These are phyloP conservation scores for Yasuhikotakia modesta DNA, from an alignment of 2,797 vertebrate genomes.

Conservation along the genomic window DNA sequence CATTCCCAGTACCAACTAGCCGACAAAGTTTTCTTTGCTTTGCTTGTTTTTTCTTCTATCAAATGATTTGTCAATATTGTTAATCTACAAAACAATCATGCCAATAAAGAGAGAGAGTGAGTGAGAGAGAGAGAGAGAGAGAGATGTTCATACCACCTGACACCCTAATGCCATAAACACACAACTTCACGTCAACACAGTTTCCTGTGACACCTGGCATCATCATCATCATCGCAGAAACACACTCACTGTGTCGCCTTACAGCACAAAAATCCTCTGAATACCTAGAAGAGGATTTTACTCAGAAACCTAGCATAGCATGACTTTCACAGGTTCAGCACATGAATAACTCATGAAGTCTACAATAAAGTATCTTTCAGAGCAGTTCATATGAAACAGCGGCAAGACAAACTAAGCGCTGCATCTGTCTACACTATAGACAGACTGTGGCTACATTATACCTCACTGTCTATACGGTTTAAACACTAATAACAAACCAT, in stretches of 20 bases:
- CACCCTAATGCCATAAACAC: slow-evolving; percentile 38
- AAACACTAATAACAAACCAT: too few relatives aligned
- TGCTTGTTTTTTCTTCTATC: not conserved
- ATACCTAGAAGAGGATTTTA: slow-evolving; percentile 19
- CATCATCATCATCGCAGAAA: slow-evolving; percentile 30
- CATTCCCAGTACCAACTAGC: not conserved
- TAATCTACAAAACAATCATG: not conserved
- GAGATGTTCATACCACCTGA: slow-evolving; percentile 19
- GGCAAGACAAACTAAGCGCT: slow-evolving; percentile 37
- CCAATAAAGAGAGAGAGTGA: not conserved
- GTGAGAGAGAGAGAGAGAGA: not conserved
- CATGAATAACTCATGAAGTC: slow-evolving; percentile 59
- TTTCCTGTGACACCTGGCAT: slow-evolving; percentile 33
- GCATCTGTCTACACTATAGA: not conserved
- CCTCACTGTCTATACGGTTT: too few relatives aligned
- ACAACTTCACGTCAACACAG: slow-evolving; percentile 37
- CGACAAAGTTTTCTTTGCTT: not conserved
- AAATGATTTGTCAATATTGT: not conserved
- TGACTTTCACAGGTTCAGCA: slow-evolving; percentile 36
- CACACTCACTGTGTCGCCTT: not conserved
- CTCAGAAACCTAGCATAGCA: slow-evolving; percentile 36
- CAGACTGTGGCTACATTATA: not conserved
- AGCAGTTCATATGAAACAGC: slow-evolving; percentile 28
- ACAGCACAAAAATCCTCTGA: slow-evolving; percentile 14
- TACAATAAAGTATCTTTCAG: slow-evolving; percentile 46